Base-by-base conservation (phyloP, 2,113 vertebrate species). In the Craseonycteris thonglongyai region DNA sequence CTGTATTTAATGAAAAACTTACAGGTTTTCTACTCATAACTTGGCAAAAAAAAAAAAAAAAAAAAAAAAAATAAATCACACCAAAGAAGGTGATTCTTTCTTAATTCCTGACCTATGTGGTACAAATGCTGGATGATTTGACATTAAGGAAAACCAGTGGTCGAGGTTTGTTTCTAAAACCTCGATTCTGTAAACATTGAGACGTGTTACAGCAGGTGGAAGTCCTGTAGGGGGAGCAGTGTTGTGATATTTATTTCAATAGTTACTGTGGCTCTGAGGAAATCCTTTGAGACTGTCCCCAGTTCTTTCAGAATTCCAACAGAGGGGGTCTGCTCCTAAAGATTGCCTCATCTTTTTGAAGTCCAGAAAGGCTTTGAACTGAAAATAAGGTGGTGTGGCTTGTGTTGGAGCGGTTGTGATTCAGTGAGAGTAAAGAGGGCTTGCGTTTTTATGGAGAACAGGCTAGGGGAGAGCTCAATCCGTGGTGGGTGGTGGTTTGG, bases 221-320 rank as follows among this genome's bases (percentile, higher is more conserved):
- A 35, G 81, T 35, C 98, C 98, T 66, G 97, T 98, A 98, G 98
- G 71, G 97, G 98, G 98, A 81, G 97, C 75, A 69, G 19, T 97
- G 92, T 54, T 38, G 38, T 95, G 69, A 9, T 0, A 0, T 42
- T 87, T 81, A 24, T 63, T 91, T 87, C 40, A 30, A 0, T 89
- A 0, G 49, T 72, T 95, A n/a, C 21, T 51, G 38, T 72, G n/a
- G n/a, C 21, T 74, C 6, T 76, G 24, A 47, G 42, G 6, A 90
- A 59, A 76, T 51, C 15, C 58, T 66, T 3, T 93, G 85, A n/a
- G 45, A 91, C 51, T 65, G 11, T 84, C 35, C 33, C 54, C 9
- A 26, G 33, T 63, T 88, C 59, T 74, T 85, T 38, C 26, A 68
- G 21, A 93, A 47, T 82, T 54, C 69, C 75, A 66, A 1, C 38